These are phyloP conservation scores for Fratercula arctica DNA, from an alignment of 2,797 vertebrate genomes.

Conservation along the genomic window DNA sequence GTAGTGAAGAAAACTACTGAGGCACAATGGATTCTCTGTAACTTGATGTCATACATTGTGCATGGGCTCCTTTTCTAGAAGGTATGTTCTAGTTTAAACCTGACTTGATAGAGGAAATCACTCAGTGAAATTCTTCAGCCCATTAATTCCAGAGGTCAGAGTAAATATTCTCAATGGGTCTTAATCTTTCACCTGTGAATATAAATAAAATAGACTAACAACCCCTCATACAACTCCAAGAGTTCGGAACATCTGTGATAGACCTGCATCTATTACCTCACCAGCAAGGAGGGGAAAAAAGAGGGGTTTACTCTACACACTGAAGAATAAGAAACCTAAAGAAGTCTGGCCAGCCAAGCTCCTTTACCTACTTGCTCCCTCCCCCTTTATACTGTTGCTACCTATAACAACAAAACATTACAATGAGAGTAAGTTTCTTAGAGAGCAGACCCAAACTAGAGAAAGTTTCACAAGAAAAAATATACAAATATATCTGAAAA, in stretches of 20 bases:
- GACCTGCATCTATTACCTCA: not conserved
- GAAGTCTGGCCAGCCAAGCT: not conserved
- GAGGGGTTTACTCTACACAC: not conserved
- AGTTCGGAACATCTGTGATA: not conserved
- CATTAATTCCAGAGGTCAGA: not conserved
- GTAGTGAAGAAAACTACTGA: not conserved
- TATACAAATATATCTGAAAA: not conserved
- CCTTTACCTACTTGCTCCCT: not conserved
- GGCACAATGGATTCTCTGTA: not conserved
- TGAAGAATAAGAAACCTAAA: not conserved
- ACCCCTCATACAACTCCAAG: not conserved
- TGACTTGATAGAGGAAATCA: not conserved
- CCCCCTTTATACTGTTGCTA: not conserved
- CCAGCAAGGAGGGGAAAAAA: not conserved
- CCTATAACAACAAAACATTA: not conserved
- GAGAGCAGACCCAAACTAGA: not conserved
- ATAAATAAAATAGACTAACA: not conserved
- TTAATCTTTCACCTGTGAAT: not conserved
- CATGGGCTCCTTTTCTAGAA: not conserved
- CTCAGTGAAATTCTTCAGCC: not conserved
- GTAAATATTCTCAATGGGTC: not conserved
- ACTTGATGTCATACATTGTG: not conserved
- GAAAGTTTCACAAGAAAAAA: not conserved
- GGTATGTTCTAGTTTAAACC: not conserved
- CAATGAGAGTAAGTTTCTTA: accelerated